Evolutionary conservation across 2,797 vertebrate genomes (phyloP).

Genomic region (Bradypodion ventrale): DNA sequence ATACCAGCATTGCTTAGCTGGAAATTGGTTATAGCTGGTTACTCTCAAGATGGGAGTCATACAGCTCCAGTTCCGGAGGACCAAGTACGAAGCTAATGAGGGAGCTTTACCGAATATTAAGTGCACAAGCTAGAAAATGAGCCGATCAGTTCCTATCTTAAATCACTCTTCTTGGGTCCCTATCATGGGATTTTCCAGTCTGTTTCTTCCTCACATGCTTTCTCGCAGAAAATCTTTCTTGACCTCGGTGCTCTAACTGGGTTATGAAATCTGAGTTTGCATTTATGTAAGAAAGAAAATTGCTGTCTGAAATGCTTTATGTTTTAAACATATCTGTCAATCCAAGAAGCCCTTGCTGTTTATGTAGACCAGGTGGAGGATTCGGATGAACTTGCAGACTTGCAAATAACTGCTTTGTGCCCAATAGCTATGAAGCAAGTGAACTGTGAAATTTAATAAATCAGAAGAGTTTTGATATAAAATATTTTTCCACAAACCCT

Average conservation of each 20-base stretch:
- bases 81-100: background rate
- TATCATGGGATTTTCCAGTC: background rate
- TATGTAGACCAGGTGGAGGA: background rate
- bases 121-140: background rate
- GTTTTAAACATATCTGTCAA: background rate
- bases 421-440: background rate
- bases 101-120: background rate
- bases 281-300: background rate
- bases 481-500: background rate
- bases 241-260: background rate
- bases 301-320: background rate
- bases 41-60: background rate
- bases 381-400: background rate
- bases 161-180: background rate
- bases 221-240: background rate
- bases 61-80: background rate
- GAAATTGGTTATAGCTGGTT: too few species aligned
- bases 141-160: background rate
- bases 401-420: background rate
- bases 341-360: background rate
- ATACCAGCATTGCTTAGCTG: too few species aligned
- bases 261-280: slow-evolving; percentile 2
- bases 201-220: background rate
- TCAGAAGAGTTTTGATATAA: slow-evolving; percentile 15
- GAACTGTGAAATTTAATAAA: slow-evolving; percentile 14